These are phyloP conservation scores for Torymus tubicola DNA, from an alignment of 2,888 invertebrate genomes.

Conservation along the genomic window DNA sequence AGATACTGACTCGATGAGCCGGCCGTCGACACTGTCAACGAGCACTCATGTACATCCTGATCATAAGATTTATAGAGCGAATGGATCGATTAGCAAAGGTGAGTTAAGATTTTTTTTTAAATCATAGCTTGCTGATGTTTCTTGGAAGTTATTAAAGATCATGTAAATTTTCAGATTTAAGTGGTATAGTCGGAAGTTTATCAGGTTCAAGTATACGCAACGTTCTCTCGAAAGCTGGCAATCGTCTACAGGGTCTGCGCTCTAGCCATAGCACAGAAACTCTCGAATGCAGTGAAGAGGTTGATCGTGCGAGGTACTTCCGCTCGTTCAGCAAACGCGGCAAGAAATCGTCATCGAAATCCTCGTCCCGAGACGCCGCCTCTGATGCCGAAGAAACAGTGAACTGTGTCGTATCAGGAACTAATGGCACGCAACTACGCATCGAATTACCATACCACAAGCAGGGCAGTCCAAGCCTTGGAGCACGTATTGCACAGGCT, in stretches of 20 bases:
- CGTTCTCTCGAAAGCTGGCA: slow-evolving; percentile 74
- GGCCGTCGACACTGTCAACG: slow-evolving; percentile 73
- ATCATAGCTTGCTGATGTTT: too few relatives aligned
- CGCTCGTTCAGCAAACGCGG: slow-evolving; percentile 60
- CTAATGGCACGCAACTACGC: slow-evolving; percentile 1
- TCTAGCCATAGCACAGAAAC: slow-evolving; percentile 75
- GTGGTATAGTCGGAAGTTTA: neutral
- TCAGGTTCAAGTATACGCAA: slow-evolving; percentile 63
- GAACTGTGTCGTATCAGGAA: slow-evolving; percentile 59
- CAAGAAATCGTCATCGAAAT: slow-evolving; percentile 65
- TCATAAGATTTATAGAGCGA: slow-evolving; percentile 86
- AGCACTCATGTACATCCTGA: slow-evolving; percentile 83
- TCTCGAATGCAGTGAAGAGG: slow-evolving; percentile 71
- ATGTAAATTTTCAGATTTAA: slow-evolving; percentile 62
- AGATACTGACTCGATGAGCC: slow-evolving; percentile 72
- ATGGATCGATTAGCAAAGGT: slow-evolving; percentile 76
- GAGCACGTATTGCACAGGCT: slow-evolving; percentile 91
- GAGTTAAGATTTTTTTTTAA: slow-evolving; percentile 50
- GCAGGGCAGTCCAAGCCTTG: slow-evolving; percentile 89
- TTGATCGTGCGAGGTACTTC: slow-evolving; percentile 62
- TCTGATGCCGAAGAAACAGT: slow-evolving; percentile 70
- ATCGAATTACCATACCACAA: slow-evolving; percentile 78
- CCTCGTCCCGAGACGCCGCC: slow-evolving; percentile 64
- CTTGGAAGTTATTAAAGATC: too few relatives aligned
- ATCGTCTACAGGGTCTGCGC: slow-evolving; percentile 69